Evolutionary conservation across 2,113 vertebrate genomes (phyloP), one percentile per base, ranked within the genome.

Genomic region (Ciconia maguari): DNA sequence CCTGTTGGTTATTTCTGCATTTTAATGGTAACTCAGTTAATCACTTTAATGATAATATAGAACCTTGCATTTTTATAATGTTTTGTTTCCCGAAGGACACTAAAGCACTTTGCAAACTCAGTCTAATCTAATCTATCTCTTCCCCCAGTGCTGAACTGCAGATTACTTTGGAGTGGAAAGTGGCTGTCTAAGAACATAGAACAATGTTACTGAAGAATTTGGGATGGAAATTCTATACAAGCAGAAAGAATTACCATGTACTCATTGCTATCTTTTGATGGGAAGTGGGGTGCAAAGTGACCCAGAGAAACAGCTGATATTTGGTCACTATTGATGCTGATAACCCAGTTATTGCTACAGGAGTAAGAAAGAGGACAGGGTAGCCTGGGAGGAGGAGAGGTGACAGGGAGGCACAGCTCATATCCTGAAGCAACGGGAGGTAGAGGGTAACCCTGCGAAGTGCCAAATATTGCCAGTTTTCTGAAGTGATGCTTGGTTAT

Each of bases 41-140:
- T 91, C 78, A 71, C 22, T 90, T 94, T 65, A 92, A 90, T 89
- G 58, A 62, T 69, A 92, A 68, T 69, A 89, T 30, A 94, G 72
- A 77, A 25, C 57, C 15, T 36, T 49, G 16, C 5, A 11, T 74
- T 94, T 93, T 86, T 61, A 79, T 30, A 77, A 79, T 66, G 49
- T 57, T 34, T 75, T 79, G 26, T 76, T 94, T 87, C 82, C 58
- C 76, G 52, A 84, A 93, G 52, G 79, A 71, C 55, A 74, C 57
- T 75, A 82, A 93, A 90, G 36, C 13, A 65, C 57, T 94, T 93
- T 30, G 55, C 38, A 83, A 81, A 81, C 26, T 64, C 22, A 68
- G 17, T 70, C 51, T 86, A 66, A 72, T 75, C 49, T 78, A 79
- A 86, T 65, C 38, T 60, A 24, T 78, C 66, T 91, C 51, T 91